phyloP scores from a whole-genome alignment of 2,113 vertebrate genomes.

The Microtus richardsoni region DNA sequence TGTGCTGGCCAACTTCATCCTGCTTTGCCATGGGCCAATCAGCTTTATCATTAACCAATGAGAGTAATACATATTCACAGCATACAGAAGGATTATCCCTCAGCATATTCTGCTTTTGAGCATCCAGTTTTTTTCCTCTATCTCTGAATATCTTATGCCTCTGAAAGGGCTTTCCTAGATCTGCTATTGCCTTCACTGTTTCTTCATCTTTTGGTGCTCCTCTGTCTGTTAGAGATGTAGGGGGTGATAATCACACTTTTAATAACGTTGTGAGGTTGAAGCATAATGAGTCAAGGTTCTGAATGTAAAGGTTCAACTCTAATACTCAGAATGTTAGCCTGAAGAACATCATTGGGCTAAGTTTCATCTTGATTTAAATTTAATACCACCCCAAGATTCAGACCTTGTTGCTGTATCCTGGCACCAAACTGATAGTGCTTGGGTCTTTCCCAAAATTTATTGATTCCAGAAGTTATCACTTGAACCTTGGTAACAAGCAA shows the following conservation, averaged over 20 bases:
- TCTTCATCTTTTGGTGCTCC: not conserved
- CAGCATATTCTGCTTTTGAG: not conserved
- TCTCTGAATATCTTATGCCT: not conserved
- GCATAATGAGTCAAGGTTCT: not conserved
- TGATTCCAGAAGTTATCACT: not conserved
- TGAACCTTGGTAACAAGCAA: not conserved
- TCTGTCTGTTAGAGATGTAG: not conserved
- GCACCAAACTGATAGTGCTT: not conserved
- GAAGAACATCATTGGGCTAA: not conserved
- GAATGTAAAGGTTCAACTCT: constrained; percentile 9
- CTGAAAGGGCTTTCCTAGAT: not conserved
- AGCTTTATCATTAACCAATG: no score
- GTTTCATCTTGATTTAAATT: constrained; percentile 4
- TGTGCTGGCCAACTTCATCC: no score
- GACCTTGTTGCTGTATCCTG: not conserved
- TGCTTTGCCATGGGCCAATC: no score
- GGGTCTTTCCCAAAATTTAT: not conserved
- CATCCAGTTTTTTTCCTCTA: not conserved
- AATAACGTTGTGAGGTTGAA: not conserved
- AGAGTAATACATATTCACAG: no score
- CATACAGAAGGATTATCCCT: no score
- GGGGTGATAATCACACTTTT: not conserved
- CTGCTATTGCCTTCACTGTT: not conserved
- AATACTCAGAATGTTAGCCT: not conserved
- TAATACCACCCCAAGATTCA: not conserved